A percentile compares a stretch with the other conserved stretches of the same genome.
phyloP scores from a whole-genome alignment of 2,888 invertebrate genomes.

The Melanophora roralis region DNA sequence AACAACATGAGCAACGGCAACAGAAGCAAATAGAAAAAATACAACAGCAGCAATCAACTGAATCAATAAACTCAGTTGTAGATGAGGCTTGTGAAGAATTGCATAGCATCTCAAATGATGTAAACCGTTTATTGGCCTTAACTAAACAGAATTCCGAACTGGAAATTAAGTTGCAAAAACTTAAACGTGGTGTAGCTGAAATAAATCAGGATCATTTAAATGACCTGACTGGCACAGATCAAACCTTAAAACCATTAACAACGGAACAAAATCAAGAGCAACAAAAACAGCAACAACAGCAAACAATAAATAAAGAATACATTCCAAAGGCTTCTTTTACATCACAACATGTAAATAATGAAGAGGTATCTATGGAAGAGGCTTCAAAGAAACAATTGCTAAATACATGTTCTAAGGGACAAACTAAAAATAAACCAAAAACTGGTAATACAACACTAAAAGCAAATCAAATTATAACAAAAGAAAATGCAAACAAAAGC shows the following conservation, averaged over 20 bases:
- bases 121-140: constrained; percentile 72
- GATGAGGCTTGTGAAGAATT: constrained; percentile 71
- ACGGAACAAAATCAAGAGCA: constrained; percentile 32
- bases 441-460: constrained; percentile 52
- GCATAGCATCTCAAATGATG: constrained; percentile 74
- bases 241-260: constrained; percentile 21
- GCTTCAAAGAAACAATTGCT: constrained; percentile 32
- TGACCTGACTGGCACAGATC: constrained; percentile 23
- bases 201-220: constrained; percentile 75
- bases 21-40: constrained; percentile 45
- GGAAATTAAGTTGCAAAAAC: constrained; percentile 72
- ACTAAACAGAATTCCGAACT: constrained; percentile 72
- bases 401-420: constrained; percentile 20
- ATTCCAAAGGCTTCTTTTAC: constrained; percentile 56
- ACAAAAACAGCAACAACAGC: too few relatives aligned
- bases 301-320: too few relatives aligned
- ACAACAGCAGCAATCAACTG: constrained; percentile 13
- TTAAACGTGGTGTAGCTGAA: constrained; percentile 72
- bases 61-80: constrained; percentile 65
- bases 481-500: constrained; percentile 36
- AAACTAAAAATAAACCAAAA: constrained; percentile 58
- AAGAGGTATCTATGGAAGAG: constrained; percentile 9
- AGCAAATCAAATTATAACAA: constrained; percentile 31
- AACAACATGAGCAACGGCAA: constrained; percentile 35
- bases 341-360: constrained; percentile 31